Evolutionary conservation across 1,140 invertebrate species (phyloP), one percentile per base, ranked within the genome.

Genomic region (Leptoteleia sp.): DNA sequence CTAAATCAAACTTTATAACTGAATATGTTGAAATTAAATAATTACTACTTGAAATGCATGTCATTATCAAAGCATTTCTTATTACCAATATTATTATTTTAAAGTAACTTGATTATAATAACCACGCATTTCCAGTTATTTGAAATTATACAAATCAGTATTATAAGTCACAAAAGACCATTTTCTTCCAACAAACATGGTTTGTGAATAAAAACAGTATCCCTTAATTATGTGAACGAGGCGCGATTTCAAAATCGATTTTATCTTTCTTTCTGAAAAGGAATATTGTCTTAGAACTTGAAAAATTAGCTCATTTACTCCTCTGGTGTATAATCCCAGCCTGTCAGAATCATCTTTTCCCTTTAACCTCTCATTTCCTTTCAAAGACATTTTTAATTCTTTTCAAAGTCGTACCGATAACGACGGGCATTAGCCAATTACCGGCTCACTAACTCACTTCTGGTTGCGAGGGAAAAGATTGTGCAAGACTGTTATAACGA

Each of bases 311-410:
- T 62, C 57, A 31, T 38, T 62, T 64, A 47, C 25, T 54, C 38
- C 47, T 31, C 8, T 27, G 6, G 4, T 19, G 22, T 35, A 52
- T 42, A 50, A 52, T 59, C 11, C 12, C 12, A 9, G 11, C 7
- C 50, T 45, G 37, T 35, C 55, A 33, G 47, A 47, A 47, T 61
- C 47, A 64, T 48, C 55, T 57, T 68, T 72, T 48, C 19, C 55
- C 17, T 55, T 48, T 55, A 57, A 72, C 33, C 47, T 47, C 40
- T 72, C 35, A 59, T 54, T 75, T 79, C 52, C 38, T 45, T 59
- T 62, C 33, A 65, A 62, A 55, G 71, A 67, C 71, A 78, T 77
- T 83, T 83, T 84, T 83, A 84, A 84, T 84, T 81, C 81, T 73
- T 70, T 80, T 82, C 65, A 62, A 75, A 79, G 43, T 59, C 70